These are phyloP conservation scores for Harmothoe impar DNA, from an alignment of 2,888 invertebrate genomes.

Conservation along the genomic window DNA sequence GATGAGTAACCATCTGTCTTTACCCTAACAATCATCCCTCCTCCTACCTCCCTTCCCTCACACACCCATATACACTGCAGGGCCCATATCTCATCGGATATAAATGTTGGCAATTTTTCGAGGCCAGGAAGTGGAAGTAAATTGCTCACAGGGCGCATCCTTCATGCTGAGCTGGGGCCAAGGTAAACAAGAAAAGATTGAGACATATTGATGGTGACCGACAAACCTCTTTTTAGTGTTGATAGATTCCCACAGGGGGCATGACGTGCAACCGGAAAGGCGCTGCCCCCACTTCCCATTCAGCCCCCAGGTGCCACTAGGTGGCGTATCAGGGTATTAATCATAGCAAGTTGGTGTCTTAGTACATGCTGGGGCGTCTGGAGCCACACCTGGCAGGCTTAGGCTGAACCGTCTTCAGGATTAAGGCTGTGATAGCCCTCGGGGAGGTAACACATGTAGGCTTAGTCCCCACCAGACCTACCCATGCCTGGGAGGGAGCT, in stretches of 20 bases:
- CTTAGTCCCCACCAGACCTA: too few species aligned
- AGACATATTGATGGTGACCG: slow-evolving; percentile 1
- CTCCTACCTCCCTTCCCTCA: neutral
- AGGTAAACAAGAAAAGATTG: slow-evolving; percentile 49
- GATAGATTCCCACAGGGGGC: neutral
- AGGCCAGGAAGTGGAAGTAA: neutral
- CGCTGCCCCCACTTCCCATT: neutral
- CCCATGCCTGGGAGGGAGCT: too few species aligned
- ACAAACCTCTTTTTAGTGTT: slow-evolving; percentile 21
- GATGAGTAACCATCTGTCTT: neutral
- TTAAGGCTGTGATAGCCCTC: too few species aligned
- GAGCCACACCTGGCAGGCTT: neutral
- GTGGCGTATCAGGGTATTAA: neutral
- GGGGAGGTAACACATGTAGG: too few species aligned
- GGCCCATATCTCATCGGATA: neutral
- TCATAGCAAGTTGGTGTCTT: neutral
- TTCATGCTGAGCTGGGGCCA: neutral
- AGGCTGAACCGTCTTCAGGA: too few species aligned
- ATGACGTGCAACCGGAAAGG: neutral
- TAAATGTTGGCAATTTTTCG: slow-evolving; percentile 20
- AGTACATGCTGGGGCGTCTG: neutral
- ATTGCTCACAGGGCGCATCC: neutral
- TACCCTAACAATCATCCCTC: neutral
- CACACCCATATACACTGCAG: neutral
- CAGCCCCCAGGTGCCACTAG: neutral